Evolutionary conservation across 1,140 invertebrate species (phyloP).

Genomic region (Coelopa frigida): DNA sequence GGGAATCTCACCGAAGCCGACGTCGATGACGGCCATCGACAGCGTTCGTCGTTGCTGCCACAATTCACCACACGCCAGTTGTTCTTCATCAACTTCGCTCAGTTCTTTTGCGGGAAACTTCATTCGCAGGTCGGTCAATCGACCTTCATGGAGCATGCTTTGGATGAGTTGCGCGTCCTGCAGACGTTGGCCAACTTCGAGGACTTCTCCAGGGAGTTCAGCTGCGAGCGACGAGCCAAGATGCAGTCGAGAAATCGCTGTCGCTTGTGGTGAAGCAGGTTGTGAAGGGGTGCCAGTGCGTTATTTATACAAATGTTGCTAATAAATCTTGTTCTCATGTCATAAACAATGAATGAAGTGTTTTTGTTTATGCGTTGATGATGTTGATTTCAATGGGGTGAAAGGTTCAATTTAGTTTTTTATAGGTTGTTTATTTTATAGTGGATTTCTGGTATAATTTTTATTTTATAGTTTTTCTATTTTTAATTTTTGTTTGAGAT

Average conservation of each 20-base stretch:
- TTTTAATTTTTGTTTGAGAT: too few relatives aligned
- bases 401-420: too few relatives aligned
- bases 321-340: too few relatives aligned
- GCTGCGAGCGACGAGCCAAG: constrained; percentile 59
- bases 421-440: too few relatives aligned
- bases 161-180: constrained; percentile 68
- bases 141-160: constrained; percentile 66
- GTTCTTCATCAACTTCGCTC: constrained; percentile 78
- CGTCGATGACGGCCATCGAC: neutral
- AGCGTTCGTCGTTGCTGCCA: constrained; percentile 43
- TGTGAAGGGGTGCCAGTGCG: too few relatives aligned
- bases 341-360: too few relatives aligned
- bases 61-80: constrained; percentile 65
- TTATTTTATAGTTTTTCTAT: too few relatives aligned
- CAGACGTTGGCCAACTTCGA: constrained; percentile 77
- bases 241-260: constrained; percentile 83
- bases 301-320: neutral
- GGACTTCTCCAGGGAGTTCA: constrained; percentile 69
- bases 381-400: too few relatives aligned
- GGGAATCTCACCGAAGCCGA: too few relatives aligned
- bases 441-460: too few relatives aligned
- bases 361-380: too few relatives aligned
- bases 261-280: constrained; percentile 66
- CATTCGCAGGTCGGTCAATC: constrained; percentile 73
- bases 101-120: constrained; percentile 82